Evolutionary conservation across 2,113 vertebrate genomes (phyloP).

Genomic region (Perccottus glenii): DNA sequence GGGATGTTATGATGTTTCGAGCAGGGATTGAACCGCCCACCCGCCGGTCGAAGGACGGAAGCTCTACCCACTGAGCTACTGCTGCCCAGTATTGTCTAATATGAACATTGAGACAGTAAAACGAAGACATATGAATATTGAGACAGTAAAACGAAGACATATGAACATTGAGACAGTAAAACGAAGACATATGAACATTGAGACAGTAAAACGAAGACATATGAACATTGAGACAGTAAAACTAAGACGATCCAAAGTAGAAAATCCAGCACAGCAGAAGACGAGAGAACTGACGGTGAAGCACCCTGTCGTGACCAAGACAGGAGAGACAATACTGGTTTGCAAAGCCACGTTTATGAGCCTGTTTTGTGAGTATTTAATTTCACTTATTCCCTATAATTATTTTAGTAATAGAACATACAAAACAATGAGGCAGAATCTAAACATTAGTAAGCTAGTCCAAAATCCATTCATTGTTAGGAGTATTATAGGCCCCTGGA

Average conservation of each 20-base stretch:
- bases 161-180: slow-evolving; percentile 1
- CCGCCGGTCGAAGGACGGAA: no score
- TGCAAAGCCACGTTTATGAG: slow-evolving; percentile 7
- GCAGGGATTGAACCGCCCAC: no score
- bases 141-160: neutral
- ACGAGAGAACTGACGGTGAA: neutral
- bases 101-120: slow-evolving; percentile 2
- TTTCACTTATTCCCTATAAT: no score
- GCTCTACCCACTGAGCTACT: no score
- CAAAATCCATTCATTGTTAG: no score
- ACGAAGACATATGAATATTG: neutral
- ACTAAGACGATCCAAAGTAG: neutral
- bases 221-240: slow-evolving; percentile 2
- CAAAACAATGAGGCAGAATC: no score
- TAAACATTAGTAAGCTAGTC: no score
- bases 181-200: neutral
- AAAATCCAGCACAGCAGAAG: neutral
- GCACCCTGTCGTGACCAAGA: neutral
- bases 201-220: neutral
- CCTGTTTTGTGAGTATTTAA: neutral
- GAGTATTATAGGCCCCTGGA: no score
- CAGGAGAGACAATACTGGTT: neutral
- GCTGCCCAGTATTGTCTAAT: neutral
- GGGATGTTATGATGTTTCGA: no score
- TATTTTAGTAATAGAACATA: no score